These are phyloP conservation scores for Hymenochirus boettgeri DNA, from an alignment of 2,113 vertebrate species.

Conservation along the genomic window DNA sequence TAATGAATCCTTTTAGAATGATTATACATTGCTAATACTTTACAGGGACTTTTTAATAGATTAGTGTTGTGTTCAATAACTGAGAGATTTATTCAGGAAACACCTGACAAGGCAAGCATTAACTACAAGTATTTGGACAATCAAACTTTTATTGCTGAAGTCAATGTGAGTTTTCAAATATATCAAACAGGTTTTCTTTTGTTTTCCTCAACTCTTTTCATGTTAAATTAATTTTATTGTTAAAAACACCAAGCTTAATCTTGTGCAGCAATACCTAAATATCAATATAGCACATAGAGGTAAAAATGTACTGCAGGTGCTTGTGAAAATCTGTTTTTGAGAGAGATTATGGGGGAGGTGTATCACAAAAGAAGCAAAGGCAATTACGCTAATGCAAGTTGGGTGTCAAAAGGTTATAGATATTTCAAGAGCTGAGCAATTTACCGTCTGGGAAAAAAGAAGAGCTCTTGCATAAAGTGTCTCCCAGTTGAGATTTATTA, in stretches of 20 bases:
- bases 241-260: no score
- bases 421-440: constrained; percentile 95
- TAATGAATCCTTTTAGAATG: no score
- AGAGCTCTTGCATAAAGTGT: constrained; percentile 86
- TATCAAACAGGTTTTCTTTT: no score
- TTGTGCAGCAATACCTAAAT: constrained; percentile 33
- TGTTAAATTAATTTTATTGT: no score
- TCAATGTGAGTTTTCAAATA: constrained; percentile 32
- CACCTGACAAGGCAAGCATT: constrained; percentile 4
- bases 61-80: no score
- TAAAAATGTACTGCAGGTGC: constrained; percentile 24
- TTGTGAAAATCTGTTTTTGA: constrained; percentile 28
- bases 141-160: constrained; percentile 8
- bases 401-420: constrained; percentile 93
- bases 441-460: constrained; percentile 83
- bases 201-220: no score
- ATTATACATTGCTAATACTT: no score
- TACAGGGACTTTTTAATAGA: no score
- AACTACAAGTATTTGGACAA: neutral
- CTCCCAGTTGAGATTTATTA: constrained; percentile 89
- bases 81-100: neutral
- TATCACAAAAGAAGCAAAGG: constrained; percentile 59
- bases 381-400: constrained; percentile 94
- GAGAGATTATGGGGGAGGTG: neutral
- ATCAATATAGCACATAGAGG: constrained; percentile 34